Base-by-base conservation (phyloP, 2,113 vertebrate species). In the Thalassoma bifasciatum region DNA sequence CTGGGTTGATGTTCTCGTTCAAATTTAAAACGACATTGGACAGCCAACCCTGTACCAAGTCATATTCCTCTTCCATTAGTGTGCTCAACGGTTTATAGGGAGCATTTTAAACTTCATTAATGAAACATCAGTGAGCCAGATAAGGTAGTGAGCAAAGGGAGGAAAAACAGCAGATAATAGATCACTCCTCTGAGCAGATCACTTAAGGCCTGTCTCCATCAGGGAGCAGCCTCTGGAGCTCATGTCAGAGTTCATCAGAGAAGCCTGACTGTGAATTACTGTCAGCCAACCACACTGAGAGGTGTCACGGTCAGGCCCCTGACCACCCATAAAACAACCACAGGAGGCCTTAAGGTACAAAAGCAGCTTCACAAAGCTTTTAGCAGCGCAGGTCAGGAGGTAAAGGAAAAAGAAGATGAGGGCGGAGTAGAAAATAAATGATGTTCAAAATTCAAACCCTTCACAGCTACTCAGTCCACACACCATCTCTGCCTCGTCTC, bases 201-300 rank as follows among this genome's bases (percentile, higher is more conserved):
- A 42, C 68, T 62, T 66, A 26, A 83, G 83, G 72, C 37, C 23
- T 1, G 61, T 81, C 72, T 85, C 54, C 74, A 77, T 75, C 72
- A 61, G 56, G 59, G 23, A 49, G 40, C 40, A 30, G 73, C n/a
- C 24, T 68, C 56, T 70, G 63, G 42, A 79, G 79, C 79, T 76
- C 75, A 78, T 77, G 82, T 86, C 84, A 83, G 69, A 83, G 81
- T 77, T 61, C 54, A 82, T 84, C 76, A 68, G 66, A 71, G 47
- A 75, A 73, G 64, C 46, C 46, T 6, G 69, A 30, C 78, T 77
- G 51, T 75, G 56, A 80, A 81, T 0, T 57, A 10, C 60, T 68
- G 66, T 40, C 53, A 81, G 67, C 23, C 53, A 60, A 72, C 63
- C 62, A 58, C 60, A 71, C 57, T 16, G 53, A 77, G 69, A 56